Evolutionary conservation across 2,797 vertebrate genomes (phyloP), one percentile per base, ranked within the genome.

Genomic region (Parauchenoglanis ngamensis): DNA sequence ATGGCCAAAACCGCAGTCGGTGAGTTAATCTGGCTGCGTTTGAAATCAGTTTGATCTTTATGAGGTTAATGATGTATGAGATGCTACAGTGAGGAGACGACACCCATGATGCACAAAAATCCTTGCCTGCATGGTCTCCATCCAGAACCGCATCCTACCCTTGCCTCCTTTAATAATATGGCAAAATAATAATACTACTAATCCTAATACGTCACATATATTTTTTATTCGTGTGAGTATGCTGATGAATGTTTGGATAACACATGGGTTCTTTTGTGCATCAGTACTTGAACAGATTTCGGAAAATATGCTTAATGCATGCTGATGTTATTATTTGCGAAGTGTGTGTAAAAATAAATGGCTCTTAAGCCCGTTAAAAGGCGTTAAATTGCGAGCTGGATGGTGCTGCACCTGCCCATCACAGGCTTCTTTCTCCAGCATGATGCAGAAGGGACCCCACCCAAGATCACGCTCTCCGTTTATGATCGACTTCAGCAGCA

Each of bases 391-490:
- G 61, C 7, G 57, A 31, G 28, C 23, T 83, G 78, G 90, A 87
- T 90, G 89, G 77, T 92, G 94, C 92, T 89, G 94, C 95, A 95
- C 94, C 95, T 95, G 94, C 91, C 86, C 86, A 87, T 90, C 61
- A 12, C 28, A 54, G 91, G 91, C 93, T 93, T 80, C 87, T 84
- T 85, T 78, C 40, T 70, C 83, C 94, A 92, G 94, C 95, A 96
- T 95, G 95, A 96, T 96, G 96, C 96, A 95, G 95, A 94, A 92
- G 94, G 94, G 95, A 96, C 96, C 96, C 95, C 96, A 96, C 96
- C 96, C 96, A 96, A 95, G 92, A 94, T 94, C 94, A 78, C 93
- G 86, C 91, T 91, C 90, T 90, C 89, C 88, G 88, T 88, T 89
- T 85, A 84, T 89, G 7, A 90, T 83, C 79, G 73, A 61, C 80